Base-by-base conservation (phyloP, 2,113 vertebrate genomes). In the Trematomus loennbergii region DNA sequence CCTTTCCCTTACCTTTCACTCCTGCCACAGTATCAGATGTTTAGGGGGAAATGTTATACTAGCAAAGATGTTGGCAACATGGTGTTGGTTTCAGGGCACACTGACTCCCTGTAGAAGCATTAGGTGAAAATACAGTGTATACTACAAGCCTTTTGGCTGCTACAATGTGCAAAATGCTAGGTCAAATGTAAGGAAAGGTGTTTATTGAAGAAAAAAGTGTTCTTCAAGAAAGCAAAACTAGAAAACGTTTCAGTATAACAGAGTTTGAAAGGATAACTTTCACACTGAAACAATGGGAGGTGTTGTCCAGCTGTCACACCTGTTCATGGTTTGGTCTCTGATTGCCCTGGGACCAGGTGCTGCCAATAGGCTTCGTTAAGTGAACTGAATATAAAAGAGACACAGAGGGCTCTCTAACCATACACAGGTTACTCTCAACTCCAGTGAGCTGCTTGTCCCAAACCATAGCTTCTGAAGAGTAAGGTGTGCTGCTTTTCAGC, bases 271-370 rank as follows among this genome's bases (percentile, higher is more conserved):
- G 16, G n/a, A 4, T 46, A 18, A 6, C 1, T 52, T 50, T 73
- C 45, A 52, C 74, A 55, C 20, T 63, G 18, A 71, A 6, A 18
- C 25, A 25, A 25, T 25, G 25, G 25, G 25, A 25, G 25, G 25
- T 2, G 25, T 25, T 25, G 25, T 25, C 25, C 25, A 25, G 25
- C 73, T 60, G 45, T 70, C 80, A 75, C 75, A 72, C 79, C 85
- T 90, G 80, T 15, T 36, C 71, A 54, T 68, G n/a, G 71, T 86
- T 65, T 18, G 53, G 68, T 4, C 20, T 18, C 64, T 82, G 20
- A 92, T 81, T 83, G 63, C 69, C 63, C 20, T n/a, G 12, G 49
- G 46, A 75, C 64, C 79, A 88, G 76, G 83, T 89, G 83, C 58
- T 76, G 78, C 57, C 55, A 53, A 71, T 46, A 52, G 46, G 43